phyloP scores from a whole-genome alignment of 2,113 vertebrate species.

The Ranitomeya variabilis region DNA sequence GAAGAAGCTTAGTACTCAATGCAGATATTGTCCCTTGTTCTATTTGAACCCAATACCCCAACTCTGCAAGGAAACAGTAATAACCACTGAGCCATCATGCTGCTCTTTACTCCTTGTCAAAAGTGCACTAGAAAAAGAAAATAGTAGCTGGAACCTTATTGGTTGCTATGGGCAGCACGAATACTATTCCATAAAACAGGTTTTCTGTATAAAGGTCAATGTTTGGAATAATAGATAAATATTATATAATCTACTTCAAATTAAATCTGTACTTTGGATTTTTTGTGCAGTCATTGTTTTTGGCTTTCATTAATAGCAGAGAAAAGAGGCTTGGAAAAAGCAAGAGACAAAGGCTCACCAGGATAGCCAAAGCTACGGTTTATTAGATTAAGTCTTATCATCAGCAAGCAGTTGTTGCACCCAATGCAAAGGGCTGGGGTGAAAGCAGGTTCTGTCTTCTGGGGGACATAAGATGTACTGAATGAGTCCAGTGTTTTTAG shows the following conservation, averaged over 20 bases:
- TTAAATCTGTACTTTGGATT: neutral
- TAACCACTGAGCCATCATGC: too few species aligned
- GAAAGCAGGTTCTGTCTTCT: neutral
- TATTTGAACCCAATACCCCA: too few species aligned
- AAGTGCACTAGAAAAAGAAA: neutral
- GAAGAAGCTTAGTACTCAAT: too few species aligned
- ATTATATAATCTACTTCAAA: neutral
- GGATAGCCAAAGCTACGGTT: neutral
- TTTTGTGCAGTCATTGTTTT: neutral
- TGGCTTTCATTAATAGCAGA: neutral
- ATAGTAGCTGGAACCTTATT: neutral
- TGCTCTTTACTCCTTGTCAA: neutral
- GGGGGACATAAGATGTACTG: neutral
- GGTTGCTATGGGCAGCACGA: neutral
- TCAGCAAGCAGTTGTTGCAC: neutral
- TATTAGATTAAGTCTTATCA: neutral
- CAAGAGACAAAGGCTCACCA: neutral
- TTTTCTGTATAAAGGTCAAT: neutral
- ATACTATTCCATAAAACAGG: neutral
- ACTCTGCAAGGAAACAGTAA: too few species aligned
- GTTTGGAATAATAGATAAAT: neutral
- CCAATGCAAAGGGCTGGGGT: neutral
- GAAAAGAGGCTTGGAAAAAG: neutral
- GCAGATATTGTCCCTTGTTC: too few species aligned
- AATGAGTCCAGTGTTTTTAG: neutral